Conservation (phyloP, 1,140 invertebrate species). For the Drosophila nigrodunni region DNA sequence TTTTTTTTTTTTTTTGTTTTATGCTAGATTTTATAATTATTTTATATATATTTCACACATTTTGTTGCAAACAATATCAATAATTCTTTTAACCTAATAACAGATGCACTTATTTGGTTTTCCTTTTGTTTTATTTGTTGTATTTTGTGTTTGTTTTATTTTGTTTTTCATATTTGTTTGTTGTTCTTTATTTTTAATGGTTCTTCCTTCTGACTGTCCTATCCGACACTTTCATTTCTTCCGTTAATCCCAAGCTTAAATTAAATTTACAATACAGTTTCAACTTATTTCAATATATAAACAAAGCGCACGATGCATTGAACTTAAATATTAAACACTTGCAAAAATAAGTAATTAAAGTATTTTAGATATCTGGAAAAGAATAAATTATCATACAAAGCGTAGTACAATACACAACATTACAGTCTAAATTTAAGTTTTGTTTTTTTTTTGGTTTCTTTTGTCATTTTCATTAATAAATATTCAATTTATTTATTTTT, state of each 20-base stretch:
- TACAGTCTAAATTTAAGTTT: constrained; percentile 64
- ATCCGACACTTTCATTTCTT: constrained; percentile 32
- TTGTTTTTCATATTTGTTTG: constrained; percentile 42
- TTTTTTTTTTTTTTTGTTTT: constrained; percentile 41
- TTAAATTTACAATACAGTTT: constrained; percentile 67
- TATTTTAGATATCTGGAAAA: constrained; percentile 38
- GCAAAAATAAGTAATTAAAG: constrained; percentile 56
- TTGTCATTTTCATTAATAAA: constrained; percentile 16
- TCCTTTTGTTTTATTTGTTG: constrained; percentile 37
- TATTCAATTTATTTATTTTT: constrained; percentile 53
- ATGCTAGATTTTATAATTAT: constrained; percentile 69
- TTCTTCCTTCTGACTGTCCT: constrained; percentile 33
- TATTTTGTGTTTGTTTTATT: constrained; percentile 28
- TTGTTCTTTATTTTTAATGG: constrained; percentile 37
- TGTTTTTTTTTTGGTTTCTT: constrained; percentile 18
- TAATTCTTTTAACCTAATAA: constrained; percentile 80
- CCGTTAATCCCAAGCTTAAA: constrained; percentile 59
- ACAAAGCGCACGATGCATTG: constrained; percentile 67
- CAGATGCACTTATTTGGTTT: constrained; percentile 59
- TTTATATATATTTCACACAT: constrained; percentile 71
- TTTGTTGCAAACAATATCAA: constrained; percentile 79
- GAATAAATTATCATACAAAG: constrained; percentile 52
- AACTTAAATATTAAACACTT: constrained; percentile 60
- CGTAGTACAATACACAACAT: constrained; percentile 69
- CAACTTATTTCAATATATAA: constrained; percentile 67